Percentiles rank a stretch among this genome's conserved stretches.
Conservation (phyloP, 2,113 vertebrate species). For the Cynopterus brachyotis region DNA sequence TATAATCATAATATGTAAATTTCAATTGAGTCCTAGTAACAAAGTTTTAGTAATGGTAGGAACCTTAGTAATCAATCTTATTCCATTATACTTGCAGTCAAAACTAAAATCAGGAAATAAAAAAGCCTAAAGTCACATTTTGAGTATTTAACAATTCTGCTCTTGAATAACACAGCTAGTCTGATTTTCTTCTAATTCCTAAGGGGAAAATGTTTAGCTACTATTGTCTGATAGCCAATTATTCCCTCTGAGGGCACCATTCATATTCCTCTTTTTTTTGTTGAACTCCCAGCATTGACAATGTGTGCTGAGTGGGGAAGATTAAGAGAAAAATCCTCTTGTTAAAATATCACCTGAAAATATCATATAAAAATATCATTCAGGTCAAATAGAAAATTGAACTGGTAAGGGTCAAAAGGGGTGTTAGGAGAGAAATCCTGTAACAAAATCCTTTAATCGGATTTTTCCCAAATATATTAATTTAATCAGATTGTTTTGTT, state of each 20-base stretch:
- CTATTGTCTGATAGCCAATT: not conserved
- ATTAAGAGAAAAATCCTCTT: not conserved
- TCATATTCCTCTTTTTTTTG: not conserved
- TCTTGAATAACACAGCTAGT: not conserved
- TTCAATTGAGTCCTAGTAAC: not conserved
- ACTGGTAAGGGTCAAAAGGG: not conserved
- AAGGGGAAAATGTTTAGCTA: not conserved
- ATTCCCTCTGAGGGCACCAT: not conserved
- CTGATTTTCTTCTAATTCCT: not conserved
- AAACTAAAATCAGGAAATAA: not conserved
- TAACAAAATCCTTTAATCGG: conserved; percentile 20
- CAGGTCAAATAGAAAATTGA: not conserved
- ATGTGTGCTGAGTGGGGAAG: not conserved
- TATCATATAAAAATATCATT: not conserved
- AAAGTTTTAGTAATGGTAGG: not conserved
- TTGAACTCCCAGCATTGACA: not conserved
- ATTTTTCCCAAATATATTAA: conserved; percentile 38
- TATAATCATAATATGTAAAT: conserved; percentile 8
- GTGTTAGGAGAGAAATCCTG: not conserved
- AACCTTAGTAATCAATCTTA: not conserved
- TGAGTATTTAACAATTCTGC: not conserved
- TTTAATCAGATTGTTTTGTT: conserved; percentile 31
- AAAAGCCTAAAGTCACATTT: not conserved
- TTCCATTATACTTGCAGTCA: not conserved
- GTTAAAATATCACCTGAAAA: conserved; percentile 1